A percentile compares a stretch with the other conserved stretches of the same genome.
phyloP scores from a whole-genome alignment of 2,888 invertebrate genomes.

The Euzophera pinguis region DNA sequence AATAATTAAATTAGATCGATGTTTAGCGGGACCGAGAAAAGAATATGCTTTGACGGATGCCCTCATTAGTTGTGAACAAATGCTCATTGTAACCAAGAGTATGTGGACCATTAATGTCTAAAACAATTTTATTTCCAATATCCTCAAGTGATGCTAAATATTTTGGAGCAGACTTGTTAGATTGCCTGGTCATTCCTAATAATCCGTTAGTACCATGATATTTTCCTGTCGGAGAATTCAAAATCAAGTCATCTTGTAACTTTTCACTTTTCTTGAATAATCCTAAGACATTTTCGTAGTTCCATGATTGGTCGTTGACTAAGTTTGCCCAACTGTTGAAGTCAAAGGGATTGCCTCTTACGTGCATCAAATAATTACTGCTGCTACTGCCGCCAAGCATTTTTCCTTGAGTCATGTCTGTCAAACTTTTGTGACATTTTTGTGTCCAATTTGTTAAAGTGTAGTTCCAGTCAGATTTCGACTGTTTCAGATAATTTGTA shows the following conservation, averaged over 20 bases:
- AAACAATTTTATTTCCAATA: conserved; percentile 46
- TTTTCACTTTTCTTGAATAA: conserved; percentile 42
- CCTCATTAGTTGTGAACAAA: conserved; percentile 52
- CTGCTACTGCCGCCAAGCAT: conserved; percentile 42
- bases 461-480: conserved; percentile 32
- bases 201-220: conserved; percentile 30
- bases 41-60: conserved; percentile 52
- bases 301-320: conserved; percentile 32
- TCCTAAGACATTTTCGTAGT: conserved; percentile 30
- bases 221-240: conserved; percentile 20
- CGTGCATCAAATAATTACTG: conserved; percentile 31
- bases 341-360: conserved; percentile 31
- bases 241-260: conserved; percentile 21
- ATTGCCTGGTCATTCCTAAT: conserved; percentile 25
- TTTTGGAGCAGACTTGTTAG: conserved; percentile 17
- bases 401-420: conserved; percentile 28
- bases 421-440: not conserved
- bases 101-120: conserved; percentile 50
- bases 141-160: conserved; percentile 49
- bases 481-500: conserved; percentile 15
- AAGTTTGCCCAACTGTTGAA: conserved; percentile 31
- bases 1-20: conserved; percentile 75
- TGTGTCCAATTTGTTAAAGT: conserved; percentile 19
- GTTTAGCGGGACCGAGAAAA: conserved; percentile 23
- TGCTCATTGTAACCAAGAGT: conserved; percentile 60